Evolutionary conservation across 2,797 vertebrate species (phyloP).

Genomic region (Onychomys torridus): DNA sequence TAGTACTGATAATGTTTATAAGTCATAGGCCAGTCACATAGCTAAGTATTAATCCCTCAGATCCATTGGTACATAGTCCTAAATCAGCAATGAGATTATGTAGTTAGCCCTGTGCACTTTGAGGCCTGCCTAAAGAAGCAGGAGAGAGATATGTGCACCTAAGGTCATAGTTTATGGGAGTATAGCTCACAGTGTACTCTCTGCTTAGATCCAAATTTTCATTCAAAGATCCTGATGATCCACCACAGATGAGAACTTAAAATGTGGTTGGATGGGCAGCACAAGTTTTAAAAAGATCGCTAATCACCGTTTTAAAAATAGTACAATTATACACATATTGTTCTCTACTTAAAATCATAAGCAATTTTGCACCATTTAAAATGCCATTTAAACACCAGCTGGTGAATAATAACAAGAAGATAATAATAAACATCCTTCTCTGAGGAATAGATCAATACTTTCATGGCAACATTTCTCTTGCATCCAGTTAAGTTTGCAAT

Average conservation of each 20-base stretch:
- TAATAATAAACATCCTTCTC: constrained; percentile 11
- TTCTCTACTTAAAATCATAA: constrained; percentile 31
- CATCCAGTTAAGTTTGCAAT: constrained; percentile 28
- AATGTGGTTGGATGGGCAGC: background rate
- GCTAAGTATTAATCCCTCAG: constrained; percentile 57
- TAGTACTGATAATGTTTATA: constrained; percentile 50
- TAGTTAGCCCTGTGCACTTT: background rate
- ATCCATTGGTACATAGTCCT: background rate
- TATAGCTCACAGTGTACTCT: background rate
- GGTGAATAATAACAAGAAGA: background rate
- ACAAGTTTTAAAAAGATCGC: background rate
- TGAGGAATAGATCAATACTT: constrained; percentile 49
- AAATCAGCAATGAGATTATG: background rate
- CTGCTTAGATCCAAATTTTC: constrained; percentile 59
- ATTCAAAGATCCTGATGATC: constrained; percentile 23
- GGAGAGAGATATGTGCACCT: constrained; percentile 9
- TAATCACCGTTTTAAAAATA: constrained; percentile 17
- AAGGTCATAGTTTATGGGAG: constrained; percentile 6
- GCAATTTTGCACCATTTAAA: constrained; percentile 41
- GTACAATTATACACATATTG: constrained; percentile 42
- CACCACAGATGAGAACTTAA: constrained; percentile 38
- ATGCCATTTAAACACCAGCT: constrained; percentile 24
- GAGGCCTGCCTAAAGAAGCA: constrained; percentile 2
- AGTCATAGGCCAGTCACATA: constrained; percentile 28
- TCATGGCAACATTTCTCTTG: constrained; percentile 21